Base-by-base conservation (phyloP, 2,888 invertebrate species). In the Macroteleia sp. region DNA sequence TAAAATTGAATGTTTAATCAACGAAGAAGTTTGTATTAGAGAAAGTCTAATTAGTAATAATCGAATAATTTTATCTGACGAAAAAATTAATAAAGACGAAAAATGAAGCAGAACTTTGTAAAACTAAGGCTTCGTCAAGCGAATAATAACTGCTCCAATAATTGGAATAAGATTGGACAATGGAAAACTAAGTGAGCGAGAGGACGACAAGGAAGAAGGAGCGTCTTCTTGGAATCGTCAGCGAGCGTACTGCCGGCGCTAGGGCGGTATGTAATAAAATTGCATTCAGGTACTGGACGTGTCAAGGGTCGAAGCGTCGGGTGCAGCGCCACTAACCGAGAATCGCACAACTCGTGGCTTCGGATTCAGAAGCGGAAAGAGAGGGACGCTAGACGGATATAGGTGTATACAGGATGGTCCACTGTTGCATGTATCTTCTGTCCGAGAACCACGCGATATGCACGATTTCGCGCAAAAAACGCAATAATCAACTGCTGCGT, bases 401-500 rank as follows among this genome's bases (percentile, higher is more conserved):
- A 69, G 66, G 64, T 67, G 73, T 69, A 78, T 79, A 79, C 71
- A 78, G 80, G 80, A 78, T 81, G 74, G 77, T 79, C 61, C 81
- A 82, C 80, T 82, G 83, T 84, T 81, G 81, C 69, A 80, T 81
- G 79, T 46, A 59, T 32, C 54, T 61, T 48, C 17, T 48, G 62
- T 36, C 28, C 46, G 20, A 22, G 39, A 28, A 42, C 48, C 62
- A 70, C 50, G 62, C 44, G 61, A 57, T 62, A 50, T 39, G 66
- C 57, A 28, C 39, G 66, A 52, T 50, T 67, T 67, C 34, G 34
- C 57, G 44, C 54, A 54, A 74, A 66, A 61, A 44, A 36, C 34
- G 42, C 59, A 59, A 46, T 42, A 50, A 69, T 69, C 69, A 19
- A 52, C 44, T 9, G 39, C 25, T 17, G 48, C 61, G 9, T 41